Evolutionary conservation across 2,113 vertebrate genomes (phyloP).

Genomic region (Tachuris rubrigastra): DNA sequence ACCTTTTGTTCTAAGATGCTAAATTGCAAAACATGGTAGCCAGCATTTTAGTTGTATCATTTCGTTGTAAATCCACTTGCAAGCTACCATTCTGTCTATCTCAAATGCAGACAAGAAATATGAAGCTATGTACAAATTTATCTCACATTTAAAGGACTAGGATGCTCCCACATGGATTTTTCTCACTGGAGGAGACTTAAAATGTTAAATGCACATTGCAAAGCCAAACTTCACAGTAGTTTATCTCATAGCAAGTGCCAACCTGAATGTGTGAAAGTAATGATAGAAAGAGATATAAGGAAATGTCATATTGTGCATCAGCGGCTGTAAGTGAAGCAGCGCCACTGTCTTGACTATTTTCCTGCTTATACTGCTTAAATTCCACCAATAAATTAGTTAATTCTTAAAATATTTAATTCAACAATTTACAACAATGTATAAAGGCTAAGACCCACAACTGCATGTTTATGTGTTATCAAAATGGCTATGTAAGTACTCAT

Average conservation of each 20-base stretch:
- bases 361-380: neutral
- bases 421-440: neutral
- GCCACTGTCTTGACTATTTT: neutral
- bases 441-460: neutral
- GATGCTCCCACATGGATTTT: slow-evolving; percentile 4
- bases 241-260: slow-evolving; percentile 17
- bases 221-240: slow-evolving; percentile 36
- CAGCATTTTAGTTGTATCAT: neutral
- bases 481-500: neutral
- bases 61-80: neutral
- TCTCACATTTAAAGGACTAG: slow-evolving; percentile 32
- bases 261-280: slow-evolving; percentile 39
- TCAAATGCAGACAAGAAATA: slow-evolving; percentile 10
- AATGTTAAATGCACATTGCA: slow-evolving; percentile 50
- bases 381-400: neutral
- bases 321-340: neutral
- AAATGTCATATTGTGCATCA: slow-evolving; percentile 32
- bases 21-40: neutral
- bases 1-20: neutral
- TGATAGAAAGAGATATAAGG: neutral
- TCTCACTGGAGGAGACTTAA: slow-evolving; percentile 20
- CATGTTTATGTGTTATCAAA: neutral
- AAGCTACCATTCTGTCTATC: neutral
- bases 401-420: neutral
- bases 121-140: slow-evolving; percentile 12